Evolutionary conservation across 1,140 invertebrate species (phyloP).

Genomic region (Neodiprion fabricii): DNA sequence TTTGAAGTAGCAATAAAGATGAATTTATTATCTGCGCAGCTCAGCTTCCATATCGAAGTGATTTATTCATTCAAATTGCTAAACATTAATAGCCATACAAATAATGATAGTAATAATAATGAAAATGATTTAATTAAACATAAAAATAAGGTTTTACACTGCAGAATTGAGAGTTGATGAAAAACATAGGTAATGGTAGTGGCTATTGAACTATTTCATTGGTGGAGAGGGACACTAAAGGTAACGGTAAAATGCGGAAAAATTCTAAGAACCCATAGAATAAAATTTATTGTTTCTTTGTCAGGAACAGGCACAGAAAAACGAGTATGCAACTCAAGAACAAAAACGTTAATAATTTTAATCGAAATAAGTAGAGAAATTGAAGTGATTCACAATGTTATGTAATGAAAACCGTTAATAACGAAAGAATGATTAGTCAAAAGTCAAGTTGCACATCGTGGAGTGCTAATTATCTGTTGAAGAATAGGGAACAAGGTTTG

Average conservation of each 20-base stretch:
- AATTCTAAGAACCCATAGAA: background rate
- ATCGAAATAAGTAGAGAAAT: too few species aligned
- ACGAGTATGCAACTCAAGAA: too few species aligned
- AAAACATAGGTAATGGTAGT: background rate
- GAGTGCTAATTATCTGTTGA: conserved; percentile 4
- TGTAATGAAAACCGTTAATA: conserved; percentile 3
- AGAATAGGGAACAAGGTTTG: background rate
- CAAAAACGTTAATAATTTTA: too few species aligned
- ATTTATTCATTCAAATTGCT: too few species aligned
- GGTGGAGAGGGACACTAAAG: background rate
- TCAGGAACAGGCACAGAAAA: background rate
- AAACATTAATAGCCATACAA: too few species aligned
- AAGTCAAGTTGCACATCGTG: conserved; percentile 5
- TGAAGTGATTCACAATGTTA: background rate
- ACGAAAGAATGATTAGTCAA: conserved; percentile 6
- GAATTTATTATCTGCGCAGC: too few species aligned
- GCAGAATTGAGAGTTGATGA: conserved; percentile 9
- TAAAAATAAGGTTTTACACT: background rate
- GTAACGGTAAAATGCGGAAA: background rate
- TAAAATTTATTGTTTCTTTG: background rate
- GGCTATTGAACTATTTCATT: background rate
- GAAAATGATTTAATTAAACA: background rate
- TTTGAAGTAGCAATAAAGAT: too few species aligned
- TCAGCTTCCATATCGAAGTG: too few species aligned
- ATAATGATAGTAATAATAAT: conserved; percentile 12